Conservation (phyloP, 2,888 invertebrate species). For the Andrena flavipes region DNA sequence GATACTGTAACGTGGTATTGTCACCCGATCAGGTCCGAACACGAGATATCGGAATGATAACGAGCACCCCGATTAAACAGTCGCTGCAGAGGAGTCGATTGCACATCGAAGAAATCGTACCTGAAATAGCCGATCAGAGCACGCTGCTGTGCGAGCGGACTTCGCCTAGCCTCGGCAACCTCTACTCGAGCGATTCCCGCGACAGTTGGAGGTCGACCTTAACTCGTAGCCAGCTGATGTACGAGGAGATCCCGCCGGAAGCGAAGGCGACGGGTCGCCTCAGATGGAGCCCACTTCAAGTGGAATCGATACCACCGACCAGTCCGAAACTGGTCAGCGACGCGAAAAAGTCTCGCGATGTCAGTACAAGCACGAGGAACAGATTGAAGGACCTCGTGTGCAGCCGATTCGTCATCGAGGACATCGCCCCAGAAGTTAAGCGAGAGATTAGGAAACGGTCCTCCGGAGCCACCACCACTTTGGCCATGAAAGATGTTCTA, state of each 20-base stretch:
- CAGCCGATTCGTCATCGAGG: constrained; percentile 71
- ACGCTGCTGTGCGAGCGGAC: constrained; percentile 20
- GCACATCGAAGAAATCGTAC: constrained; percentile 68
- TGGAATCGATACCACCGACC: constrained; percentile 67
- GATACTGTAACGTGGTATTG: constrained; percentile 27
- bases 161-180: constrained; percentile 30
- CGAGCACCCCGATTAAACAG: constrained; percentile 77
- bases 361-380: constrained; percentile 71
- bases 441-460: constrained; percentile 61
- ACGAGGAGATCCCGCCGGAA: constrained; percentile 63
- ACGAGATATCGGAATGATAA: constrained; percentile 79
- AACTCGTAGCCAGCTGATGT: constrained; percentile 49
- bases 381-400: constrained; percentile 39
- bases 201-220: constrained; percentile 62
- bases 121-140: constrained; percentile 58
- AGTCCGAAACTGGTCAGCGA: constrained; percentile 27
- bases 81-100: constrained; percentile 61
- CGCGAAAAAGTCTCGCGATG: constrained; percentile 65
- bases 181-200: constrained; percentile 41
- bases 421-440: constrained; percentile 67
- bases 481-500: constrained; percentile 81
- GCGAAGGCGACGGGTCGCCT: constrained; percentile 56
- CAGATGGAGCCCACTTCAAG: constrained; percentile 64
- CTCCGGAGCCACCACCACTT: constrained; percentile 74
- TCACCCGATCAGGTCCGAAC: constrained; percentile 76